Base-by-base conservation (phyloP, 2,113 vertebrate species). In the Acanthochromis polyacanthus region DNA sequence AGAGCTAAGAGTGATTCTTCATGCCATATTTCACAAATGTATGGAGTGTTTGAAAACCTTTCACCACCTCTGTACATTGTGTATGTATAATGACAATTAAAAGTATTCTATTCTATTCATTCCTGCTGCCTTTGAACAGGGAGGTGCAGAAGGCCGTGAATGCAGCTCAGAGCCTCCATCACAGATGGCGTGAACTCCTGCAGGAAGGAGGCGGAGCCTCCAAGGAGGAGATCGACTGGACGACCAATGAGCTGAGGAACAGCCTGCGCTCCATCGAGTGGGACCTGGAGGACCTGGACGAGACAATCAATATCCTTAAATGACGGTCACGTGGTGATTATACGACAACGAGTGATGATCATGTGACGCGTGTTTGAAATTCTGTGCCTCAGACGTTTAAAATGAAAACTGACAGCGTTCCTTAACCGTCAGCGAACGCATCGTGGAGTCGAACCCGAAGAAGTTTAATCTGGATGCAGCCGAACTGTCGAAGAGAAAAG, bases 141-240 rank as follows among this genome's bases (percentile, higher is more conserved):
- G 98, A 99, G 93, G 98, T 99, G 7, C 97, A 99, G 91, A 99
- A 99, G 89, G 98, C 98, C 0, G 97, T 99, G 72, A 98, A 98
- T 48, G 97, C 96, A 1, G 97, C 98, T 2, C 97, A 98, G 88
- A 97, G 95, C 19, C 94, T 99, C 87, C 97, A 98, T 92, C 97
- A 97, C 86, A 94, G 98, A 96, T 99, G 98, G 98, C 94, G 91
- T 0, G 96, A 98, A 80, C 95, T 99, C 73, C 91, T 96, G 68
- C 96, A 96, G 75, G 96, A 97, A 60, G 96, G 96, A 1, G 94
- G 94, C 17, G 88, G 93, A 0, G 96, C 97, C 73, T 97, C 96
- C 14, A 95, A 96, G 87, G 98, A 99, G 89, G 98, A 99, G 90
- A 89, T 98, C 0, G 98, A 99, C 93, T 99, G 98, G 97, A 99